These are phyloP conservation scores for Cercopithecus mona DNA, from an alignment of 2,113 vertebrate genomes.

Conservation along the genomic window DNA sequence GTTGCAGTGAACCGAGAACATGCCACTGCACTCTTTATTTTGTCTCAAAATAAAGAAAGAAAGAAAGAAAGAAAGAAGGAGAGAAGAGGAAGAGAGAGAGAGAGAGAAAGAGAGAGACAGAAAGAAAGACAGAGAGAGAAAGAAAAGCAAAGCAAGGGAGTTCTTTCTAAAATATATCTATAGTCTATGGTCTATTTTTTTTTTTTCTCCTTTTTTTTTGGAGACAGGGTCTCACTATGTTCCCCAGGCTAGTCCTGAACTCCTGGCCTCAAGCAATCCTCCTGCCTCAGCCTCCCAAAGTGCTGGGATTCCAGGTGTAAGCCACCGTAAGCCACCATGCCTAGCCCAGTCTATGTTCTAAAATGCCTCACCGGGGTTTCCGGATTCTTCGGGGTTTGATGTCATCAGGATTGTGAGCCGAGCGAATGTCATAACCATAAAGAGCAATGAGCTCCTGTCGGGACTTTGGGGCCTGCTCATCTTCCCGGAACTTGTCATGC, in stretches of 20 bases:
- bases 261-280: no score
- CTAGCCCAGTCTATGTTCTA: background rate
- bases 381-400: slow-evolving; percentile 88
- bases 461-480: slow-evolving; percentile 97
- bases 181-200: background rate
- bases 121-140: no score
- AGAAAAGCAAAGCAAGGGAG: background rate
- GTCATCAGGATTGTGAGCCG: slow-evolving; percentile 89
- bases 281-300: no score
- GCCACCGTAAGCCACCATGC: no score
- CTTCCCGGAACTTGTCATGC: slow-evolving; percentile 97
- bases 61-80: background rate
- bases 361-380: slow-evolving; percentile 88
- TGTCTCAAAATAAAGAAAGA: background rate
- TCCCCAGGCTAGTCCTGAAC: no score
- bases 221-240: no score
- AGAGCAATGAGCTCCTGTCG: slow-evolving; percentile 95
- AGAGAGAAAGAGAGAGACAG: fast-evolving
- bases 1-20: background rate
- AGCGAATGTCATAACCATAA: slow-evolving; percentile 98
- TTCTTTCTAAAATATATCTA: background rate
- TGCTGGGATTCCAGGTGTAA: no score
- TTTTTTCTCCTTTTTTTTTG: no score
- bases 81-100: no score
- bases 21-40: no score